Evolutionary conservation across 2,113 vertebrate species (phyloP).

Genomic region (Carassius auratus): DNA sequence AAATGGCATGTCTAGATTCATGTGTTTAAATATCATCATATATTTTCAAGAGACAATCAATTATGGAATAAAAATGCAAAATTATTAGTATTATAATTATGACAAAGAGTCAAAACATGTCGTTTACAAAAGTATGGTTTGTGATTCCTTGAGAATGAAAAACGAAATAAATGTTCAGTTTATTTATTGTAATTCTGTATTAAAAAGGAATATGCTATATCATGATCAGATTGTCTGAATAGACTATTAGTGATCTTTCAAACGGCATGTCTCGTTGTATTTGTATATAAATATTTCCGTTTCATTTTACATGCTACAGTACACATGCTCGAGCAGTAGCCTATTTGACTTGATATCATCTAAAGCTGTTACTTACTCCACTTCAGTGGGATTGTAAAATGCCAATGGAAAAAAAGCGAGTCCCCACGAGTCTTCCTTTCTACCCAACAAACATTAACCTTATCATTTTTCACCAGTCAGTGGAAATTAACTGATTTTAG

Average conservation of each 20-base stretch:
- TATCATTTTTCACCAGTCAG: background rate
- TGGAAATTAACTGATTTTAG: background rate
- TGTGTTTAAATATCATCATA: background rate
- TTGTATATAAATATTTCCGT: background rate
- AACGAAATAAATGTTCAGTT: no score
- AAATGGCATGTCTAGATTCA: no score
- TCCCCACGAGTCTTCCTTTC: background rate
- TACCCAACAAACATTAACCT: background rate
- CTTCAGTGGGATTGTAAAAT: slow-evolving; percentile 19
- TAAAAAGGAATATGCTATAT: no score
- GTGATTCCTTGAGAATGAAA: no score
- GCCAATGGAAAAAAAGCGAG: background rate
- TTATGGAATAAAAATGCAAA: no score
- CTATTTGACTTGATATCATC: slow-evolving; percentile 24
- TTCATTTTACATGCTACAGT: background rate
- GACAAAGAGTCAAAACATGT: no score
- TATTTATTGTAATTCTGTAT: no score
- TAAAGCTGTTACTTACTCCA: background rate
- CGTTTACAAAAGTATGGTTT: no score
- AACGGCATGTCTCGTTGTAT: no score
- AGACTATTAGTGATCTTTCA: no score
- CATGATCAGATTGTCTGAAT: no score
- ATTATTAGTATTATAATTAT: no score
- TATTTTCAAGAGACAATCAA: background rate
- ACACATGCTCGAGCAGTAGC: background rate